Evolutionary conservation across 2,797 vertebrate species (phyloP).

Genomic region (Pseudotriccus pelzelni): DNA sequence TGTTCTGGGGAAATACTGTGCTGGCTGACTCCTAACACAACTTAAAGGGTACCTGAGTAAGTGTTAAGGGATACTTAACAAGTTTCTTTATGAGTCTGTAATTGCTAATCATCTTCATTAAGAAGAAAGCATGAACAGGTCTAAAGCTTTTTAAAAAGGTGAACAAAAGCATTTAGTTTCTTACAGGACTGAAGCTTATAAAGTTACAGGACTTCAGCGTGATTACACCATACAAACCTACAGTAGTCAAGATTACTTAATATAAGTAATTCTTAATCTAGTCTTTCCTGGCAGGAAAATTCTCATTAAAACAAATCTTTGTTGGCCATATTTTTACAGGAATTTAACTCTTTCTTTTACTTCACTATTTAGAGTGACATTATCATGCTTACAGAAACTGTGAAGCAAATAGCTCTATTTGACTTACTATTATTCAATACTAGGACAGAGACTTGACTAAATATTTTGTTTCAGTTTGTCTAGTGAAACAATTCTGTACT

Average conservation of each 20-base stretch:
- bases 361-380: not conserved
- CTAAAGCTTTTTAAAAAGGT: not conserved
- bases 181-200: not conserved
- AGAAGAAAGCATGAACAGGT: not conserved
- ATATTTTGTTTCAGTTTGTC: not conserved
- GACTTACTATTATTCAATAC: not conserved
- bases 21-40: constrained; percentile 86
- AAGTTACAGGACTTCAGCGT: not conserved
- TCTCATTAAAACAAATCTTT: not conserved
- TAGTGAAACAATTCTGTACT: not conserved
- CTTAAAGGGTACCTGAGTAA: constrained; percentile 84
- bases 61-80: constrained; percentile 46
- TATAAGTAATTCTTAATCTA: not conserved
- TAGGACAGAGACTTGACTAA: not conserved
- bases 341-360: not conserved
- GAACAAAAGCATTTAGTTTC: not conserved
- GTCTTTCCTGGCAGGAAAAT: not conserved
- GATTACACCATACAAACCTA: not conserved
- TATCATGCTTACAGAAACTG: not conserved
- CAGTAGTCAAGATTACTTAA: not conserved
- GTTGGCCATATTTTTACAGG: not conserved
- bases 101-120: not conserved
- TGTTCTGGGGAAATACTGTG: constrained; percentile 80
- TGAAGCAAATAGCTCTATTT: not conserved
- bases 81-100: not conserved